phyloP scores from a whole-genome alignment of 2,888 invertebrate species.

The Leucozona laternaria region DNA sequence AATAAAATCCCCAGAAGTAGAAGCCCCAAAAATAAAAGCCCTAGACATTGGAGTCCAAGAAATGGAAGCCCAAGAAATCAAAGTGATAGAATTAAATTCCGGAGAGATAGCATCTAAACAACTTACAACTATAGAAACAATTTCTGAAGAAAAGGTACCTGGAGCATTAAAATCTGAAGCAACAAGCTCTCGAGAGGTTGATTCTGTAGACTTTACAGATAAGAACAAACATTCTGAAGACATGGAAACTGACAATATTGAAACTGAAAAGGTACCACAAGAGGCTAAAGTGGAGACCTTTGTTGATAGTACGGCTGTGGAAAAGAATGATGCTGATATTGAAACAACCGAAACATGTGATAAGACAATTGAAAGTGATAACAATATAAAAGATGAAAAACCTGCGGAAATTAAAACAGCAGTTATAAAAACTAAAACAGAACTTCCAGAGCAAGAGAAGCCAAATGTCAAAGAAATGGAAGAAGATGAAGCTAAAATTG shows the following conservation, averaged over 20 bases:
- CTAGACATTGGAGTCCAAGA: background rate
- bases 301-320: background rate
- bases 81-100: conserved; percentile 12
- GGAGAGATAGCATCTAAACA: background rate
- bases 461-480: conserved; percentile 59
- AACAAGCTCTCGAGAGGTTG: background rate
- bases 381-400: conserved; percentile 22
- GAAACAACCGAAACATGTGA: conserved; percentile 54
- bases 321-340: background rate
- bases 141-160: background rate
- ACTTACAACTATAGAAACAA: background rate
- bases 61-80: conserved; percentile 22
- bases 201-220: background rate
- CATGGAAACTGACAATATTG: background rate
- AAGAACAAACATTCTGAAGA: background rate
- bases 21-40: conserved; percentile 40
- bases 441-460: conserved; percentile 38
- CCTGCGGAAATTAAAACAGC: background rate
- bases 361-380: conserved; percentile 49
- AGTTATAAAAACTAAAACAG: conserved; percentile 24
- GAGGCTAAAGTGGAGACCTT: conserved; percentile 24
- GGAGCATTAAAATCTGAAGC: background rate
- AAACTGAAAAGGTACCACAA: background rate
- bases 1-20: background rate
- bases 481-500: conserved; percentile 50